Conservation (phyloP, 2,113 vertebrate genomes). For the Rhinolophus sinicus region DNA sequence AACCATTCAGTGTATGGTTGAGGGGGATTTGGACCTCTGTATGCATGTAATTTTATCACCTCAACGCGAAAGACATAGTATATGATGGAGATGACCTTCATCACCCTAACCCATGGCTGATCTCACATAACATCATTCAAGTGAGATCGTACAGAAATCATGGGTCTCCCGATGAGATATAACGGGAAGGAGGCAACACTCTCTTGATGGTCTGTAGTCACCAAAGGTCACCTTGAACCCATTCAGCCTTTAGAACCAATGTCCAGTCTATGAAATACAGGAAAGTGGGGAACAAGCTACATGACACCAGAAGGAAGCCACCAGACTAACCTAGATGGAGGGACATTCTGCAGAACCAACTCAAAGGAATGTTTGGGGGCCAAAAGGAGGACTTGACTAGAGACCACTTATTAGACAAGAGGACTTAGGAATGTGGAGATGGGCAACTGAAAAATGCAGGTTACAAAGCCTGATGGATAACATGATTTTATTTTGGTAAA, state of each 20-base stretch:
- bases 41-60: fast-evolving
- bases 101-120: fast-evolving
- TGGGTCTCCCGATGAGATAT: fast-evolving
- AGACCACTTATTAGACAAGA: background rate
- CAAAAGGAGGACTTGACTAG: background rate
- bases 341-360: background rate
- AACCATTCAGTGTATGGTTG: background rate
- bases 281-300: background rate
- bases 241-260: background rate
- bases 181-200: too few relatives aligned
- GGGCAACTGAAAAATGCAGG: background rate
- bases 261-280: background rate
- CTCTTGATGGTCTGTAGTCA: background rate
- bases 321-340: background rate
- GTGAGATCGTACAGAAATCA: background rate
- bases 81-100: fast-evolving
- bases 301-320: too few relatives aligned
- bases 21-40: background rate
- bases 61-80: background rate
- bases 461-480: background rate
- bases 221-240: background rate
- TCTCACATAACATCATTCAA: background rate
- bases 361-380: background rate
- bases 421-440: too few relatives aligned
- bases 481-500: background rate